A percentile compares a stretch with the other conserved stretches of the same genome.
phyloP scores from a whole-genome alignment of 2,113 vertebrate species.

The Aramus guarauna region DNA sequence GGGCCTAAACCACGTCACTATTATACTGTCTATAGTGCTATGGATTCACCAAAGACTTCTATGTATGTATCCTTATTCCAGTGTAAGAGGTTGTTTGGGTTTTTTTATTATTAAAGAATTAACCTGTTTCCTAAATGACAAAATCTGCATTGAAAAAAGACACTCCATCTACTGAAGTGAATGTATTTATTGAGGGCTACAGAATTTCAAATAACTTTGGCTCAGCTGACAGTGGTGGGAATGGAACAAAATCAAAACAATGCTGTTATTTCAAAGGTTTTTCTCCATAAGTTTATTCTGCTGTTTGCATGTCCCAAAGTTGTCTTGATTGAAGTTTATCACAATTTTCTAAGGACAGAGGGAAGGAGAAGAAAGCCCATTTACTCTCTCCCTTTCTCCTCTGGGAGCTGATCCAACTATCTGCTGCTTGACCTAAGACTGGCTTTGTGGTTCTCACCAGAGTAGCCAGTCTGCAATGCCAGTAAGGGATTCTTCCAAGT shows the following conservation, averaged over 20 bases:
- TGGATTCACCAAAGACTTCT: neutral
- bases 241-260: neutral
- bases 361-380: neutral
- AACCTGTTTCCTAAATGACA: neutral
- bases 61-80: neutral
- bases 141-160: neutral
- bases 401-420: too few species aligned
- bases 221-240: neutral
- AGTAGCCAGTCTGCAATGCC: neutral
- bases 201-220: neutral
- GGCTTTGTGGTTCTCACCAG: neutral
- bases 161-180: neutral
- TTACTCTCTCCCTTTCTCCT: neutral
- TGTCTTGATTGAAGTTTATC: neutral
- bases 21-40: neutral
- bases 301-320: neutral
- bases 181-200: neutral
- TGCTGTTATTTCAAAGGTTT: neutral
- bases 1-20: too few species aligned
- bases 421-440: neutral
- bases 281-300: neutral
- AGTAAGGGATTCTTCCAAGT: neutral
- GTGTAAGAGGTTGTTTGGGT: neutral
- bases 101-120: neutral
- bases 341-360: neutral